Evolutionary conservation across 1,140 invertebrate genomes (phyloP).

Genomic region (Scaptomyza hsui): DNA sequence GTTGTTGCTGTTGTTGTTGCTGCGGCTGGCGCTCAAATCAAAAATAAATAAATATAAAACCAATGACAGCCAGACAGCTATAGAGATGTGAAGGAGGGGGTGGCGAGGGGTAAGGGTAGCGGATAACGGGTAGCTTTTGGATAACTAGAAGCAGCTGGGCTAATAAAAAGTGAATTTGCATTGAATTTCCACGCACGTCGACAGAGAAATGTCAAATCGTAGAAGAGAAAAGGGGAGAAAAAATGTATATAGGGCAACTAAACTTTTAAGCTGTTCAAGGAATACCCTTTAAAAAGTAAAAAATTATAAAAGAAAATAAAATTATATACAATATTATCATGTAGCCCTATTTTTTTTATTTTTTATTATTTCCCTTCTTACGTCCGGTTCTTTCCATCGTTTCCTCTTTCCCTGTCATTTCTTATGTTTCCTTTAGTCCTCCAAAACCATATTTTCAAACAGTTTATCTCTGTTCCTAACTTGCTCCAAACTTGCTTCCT

Average conservation of each 20-base stretch:
- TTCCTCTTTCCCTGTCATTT: background rate
- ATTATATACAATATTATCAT: too few species aligned
- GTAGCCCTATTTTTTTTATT: too few species aligned
- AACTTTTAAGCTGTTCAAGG: background rate
- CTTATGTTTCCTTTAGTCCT: background rate
- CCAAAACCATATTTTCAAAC: background rate
- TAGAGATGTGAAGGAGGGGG: background rate
- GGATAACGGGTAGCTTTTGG: constrained; percentile 7
- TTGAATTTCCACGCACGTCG: constrained; percentile 59
- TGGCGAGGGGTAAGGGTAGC: background rate
- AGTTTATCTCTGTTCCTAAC: background rate
- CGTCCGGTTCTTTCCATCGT: background rate
- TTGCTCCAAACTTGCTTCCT: too few species aligned
- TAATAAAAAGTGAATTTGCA: constrained; percentile 65
- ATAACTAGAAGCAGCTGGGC: constrained; percentile 54
- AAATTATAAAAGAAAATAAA: too few species aligned
- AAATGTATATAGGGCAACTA: background rate
- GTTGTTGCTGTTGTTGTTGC: constrained; percentile 17
- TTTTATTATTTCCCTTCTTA: background rate
- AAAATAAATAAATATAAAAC: constrained; percentile 78
- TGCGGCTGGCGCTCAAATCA: constrained; percentile 62
- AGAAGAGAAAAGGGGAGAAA: background rate
- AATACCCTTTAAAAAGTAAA: constrained; percentile 4
- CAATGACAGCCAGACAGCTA: constrained; percentile 43
- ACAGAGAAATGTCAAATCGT: constrained; percentile 10